Conservation (phyloP, 2,113 vertebrate genomes). For the Paralichthys olivaceus region DNA sequence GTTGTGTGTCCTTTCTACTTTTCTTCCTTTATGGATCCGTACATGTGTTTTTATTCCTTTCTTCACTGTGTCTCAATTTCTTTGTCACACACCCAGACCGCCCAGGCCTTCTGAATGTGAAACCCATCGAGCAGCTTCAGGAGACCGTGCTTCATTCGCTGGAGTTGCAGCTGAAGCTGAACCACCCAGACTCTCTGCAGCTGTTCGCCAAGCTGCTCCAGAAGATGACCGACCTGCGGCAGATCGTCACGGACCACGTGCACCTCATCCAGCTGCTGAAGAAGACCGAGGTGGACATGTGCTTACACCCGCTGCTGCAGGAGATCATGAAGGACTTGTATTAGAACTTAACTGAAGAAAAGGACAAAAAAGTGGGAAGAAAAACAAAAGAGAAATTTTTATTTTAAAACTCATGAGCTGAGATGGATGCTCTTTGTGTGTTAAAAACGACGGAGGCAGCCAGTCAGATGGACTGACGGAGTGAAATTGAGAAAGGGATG, state of each 20-base stretch:
- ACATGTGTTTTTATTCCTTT: not conserved
- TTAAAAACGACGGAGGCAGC: constrained; percentile 28
- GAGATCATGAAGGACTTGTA: constrained; percentile 99
- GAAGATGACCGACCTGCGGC: constrained; percentile 99
- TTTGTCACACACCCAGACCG: constrained; percentile 84
- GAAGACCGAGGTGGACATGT: constrained; percentile 95
- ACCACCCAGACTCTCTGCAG: constrained; percentile 94
- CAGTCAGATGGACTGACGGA: constrained; percentile 41
- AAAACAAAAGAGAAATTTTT: constrained; percentile 13
- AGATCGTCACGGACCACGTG: constrained; percentile 96
- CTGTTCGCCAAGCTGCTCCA: constrained; percentile 98
- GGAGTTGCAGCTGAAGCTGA: constrained; percentile 96
- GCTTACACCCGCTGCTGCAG: constrained; percentile 94
- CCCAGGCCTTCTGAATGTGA: constrained; percentile 95
- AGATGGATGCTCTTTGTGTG: constrained; percentile 17
- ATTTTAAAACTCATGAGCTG: constrained; percentile 33
- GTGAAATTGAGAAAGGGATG: constrained; percentile 54
- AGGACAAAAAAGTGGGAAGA: not conserved
- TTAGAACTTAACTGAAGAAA: constrained; percentile 70
- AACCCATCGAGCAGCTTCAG: constrained; percentile 97
- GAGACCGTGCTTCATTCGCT: constrained; percentile 95
- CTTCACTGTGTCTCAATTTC: constrained; percentile 5
- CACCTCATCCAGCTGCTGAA: constrained; percentile 94
- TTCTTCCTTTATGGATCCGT: not conserved
- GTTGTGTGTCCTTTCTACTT: not conserved